Evolutionary conservation across 1,140 invertebrate genomes (phyloP), one percentile per base, ranked within the genome.

Genomic region (Thaumatotibia leucotreta): DNA sequence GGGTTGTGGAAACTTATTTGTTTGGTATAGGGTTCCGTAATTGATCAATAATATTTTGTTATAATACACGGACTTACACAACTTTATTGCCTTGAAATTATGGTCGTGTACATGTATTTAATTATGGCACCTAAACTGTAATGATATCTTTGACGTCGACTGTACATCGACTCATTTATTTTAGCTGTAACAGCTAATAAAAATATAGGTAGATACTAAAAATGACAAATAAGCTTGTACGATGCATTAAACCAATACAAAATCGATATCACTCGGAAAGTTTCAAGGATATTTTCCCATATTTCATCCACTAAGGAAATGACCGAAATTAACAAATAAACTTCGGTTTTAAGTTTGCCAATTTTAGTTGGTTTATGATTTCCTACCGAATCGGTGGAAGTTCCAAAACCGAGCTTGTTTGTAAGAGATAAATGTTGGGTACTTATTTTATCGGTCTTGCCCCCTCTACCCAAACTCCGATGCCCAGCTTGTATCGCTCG

Each of bases 341-440:
- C 66, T 79, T 75, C 61, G 78, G 80, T 83, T 88, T 81, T 86
- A 88, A 79, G 86, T 88, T 70, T 67, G 68, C 85, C 70, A 80
- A 84, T 83, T 77, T 76, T 69, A 70, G 68, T 32, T 45, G 64
- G 64, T 65, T 65, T 65, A 65, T 65, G 64, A 65, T 65, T 83
- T 85, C 82, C 84, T 77, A 64, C 73, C 75, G 69, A 69, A 71
- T 71, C 66, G 67, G 65, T 66, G 45, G 45, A 65, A 65, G 24
- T 45, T 64, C 33, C 29, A 35, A 35, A 70, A 27, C 24, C 6
- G 23, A 75, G 65, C 74, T 81, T 75, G 74, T 81, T 75, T 58
- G 39, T 63, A 70, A 74, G 65, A 73, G 74, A 82, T 80, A 81
- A 76, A 79, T 76, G 70, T 74, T 77, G n/a, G n/a, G n/a, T n/a